Percentiles rank a stretch among this genome's conserved stretches.
Evolutionary conservation across 2,113 vertebrate genomes (phyloP).

Genomic region (Scortum barcoo): DNA sequence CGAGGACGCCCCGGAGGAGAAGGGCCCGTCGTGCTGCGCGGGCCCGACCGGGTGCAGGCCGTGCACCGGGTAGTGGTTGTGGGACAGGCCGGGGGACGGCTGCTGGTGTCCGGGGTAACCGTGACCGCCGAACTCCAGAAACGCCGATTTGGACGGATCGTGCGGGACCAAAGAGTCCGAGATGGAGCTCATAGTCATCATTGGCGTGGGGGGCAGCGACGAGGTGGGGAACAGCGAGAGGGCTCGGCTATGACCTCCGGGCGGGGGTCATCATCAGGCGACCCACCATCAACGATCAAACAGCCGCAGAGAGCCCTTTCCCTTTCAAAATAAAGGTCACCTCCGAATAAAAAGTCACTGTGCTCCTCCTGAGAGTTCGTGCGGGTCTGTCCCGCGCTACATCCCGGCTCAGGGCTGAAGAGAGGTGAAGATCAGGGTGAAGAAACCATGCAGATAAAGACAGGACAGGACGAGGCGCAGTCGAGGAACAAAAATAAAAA

Average conservation of each 20-base stretch:
- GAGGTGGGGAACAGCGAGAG: constrained; percentile 9
- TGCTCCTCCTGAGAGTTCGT: background rate
- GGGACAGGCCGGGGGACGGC: constrained; percentile 80
- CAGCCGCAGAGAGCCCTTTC: background rate
- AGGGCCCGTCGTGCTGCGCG: constrained; percentile 82
- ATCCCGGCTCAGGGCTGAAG: constrained; percentile 64
- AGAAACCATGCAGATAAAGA: constrained; percentile 31
- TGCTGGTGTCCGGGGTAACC: constrained; percentile 82
- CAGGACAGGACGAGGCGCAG: constrained; percentile 1
- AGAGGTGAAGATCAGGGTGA: constrained; percentile 24
- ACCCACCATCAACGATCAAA: constrained; percentile 16
- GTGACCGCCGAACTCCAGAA: constrained; percentile 89
- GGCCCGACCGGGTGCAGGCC: constrained; percentile 81
- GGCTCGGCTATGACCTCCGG: constrained; percentile 49
- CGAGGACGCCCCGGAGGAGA: constrained; percentile 76
- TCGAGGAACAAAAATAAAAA: background rate
- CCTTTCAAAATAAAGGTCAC: background rate
- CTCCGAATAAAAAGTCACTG: background rate
- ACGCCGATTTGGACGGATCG: constrained; percentile 88
- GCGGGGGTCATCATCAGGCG: constrained; percentile 46
- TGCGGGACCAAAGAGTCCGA: constrained; percentile 86
- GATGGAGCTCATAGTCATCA: constrained; percentile 91
- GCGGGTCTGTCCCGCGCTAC: constrained; percentile 38
- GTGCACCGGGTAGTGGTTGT: constrained; percentile 85
- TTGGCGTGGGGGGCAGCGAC: constrained; percentile 53